Conservation (phyloP, 1,140 invertebrate species). For the Trichonephila clavata region DNA sequence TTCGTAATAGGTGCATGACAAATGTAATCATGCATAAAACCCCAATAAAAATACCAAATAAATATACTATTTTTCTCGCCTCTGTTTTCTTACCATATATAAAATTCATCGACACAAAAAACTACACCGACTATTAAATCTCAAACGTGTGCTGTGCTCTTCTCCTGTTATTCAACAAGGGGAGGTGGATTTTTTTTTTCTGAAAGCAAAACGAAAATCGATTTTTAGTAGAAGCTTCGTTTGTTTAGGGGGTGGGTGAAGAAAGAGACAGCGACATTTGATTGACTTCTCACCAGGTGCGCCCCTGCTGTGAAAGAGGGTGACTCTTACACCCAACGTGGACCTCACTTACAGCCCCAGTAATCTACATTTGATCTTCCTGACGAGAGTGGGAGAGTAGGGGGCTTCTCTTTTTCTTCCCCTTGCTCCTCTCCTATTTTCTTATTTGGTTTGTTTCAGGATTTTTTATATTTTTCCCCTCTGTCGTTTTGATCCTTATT, state of each 20-base stretch:
- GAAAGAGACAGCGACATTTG: slow-evolving; percentile 60
- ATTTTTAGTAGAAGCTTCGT: slow-evolving; percentile 17
- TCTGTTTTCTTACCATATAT: neutral
- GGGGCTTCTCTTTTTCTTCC: neutral
- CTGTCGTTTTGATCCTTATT: neutral
- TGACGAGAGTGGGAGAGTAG: neutral
- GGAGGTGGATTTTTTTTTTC: neutral
- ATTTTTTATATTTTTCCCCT: neutral
- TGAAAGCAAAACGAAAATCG: slow-evolving; percentile 68
- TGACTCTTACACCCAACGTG: slow-evolving; percentile 7
- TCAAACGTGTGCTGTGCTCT: neutral
- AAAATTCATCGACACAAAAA: neutral
- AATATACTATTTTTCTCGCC: neutral
- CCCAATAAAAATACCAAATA: too few species aligned
- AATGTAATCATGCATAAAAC: too few species aligned
- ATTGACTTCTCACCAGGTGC: slow-evolving; percentile 73
- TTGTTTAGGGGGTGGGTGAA: neutral
- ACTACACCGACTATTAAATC: slow-evolving; percentile 26
- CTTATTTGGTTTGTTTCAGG: slow-evolving; percentile 10
- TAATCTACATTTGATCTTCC: slow-evolving; percentile 74
- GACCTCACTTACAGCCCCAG: slow-evolving; percentile 57
- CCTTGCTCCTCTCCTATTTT: neutral
- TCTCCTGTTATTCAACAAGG: neutral
- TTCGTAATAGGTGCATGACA: too few species aligned
- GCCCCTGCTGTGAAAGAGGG: slow-evolving; percentile 22